Base-by-base conservation (phyloP, 2,888 invertebrate genomes). In the Hemistola chrysoprasaria region DNA sequence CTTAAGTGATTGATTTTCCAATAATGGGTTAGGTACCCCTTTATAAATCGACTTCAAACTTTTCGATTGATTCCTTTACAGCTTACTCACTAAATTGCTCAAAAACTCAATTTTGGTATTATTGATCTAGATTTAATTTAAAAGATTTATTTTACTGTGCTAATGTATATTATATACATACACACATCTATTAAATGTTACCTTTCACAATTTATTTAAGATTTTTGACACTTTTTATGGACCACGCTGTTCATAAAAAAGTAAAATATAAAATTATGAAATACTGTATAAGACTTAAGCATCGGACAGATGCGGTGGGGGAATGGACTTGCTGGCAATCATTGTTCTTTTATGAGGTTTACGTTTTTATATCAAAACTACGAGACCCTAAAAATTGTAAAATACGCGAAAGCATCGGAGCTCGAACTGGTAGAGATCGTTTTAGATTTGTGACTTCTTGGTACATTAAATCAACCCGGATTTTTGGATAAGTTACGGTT, bases 401-500 rank as follows among this genome's bases (percentile, higher is more conserved):
- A 16, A 3, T 16, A 16, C 16, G 4, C 16, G 2, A 16, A 16
- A 16, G 16, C 4, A 16, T 3, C 16, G 47, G 36, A 23, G 36
- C 50, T 47, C 46, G 40, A 56, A 50, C 44, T 53, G 40, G 51
- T 50, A 32, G 43, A 54, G 59, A 65, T 65, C 63, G 51, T 58
- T 68, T 65, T 62, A 67, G 68, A 57, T 59, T 57, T 50, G 38
- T 53, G 53, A 56, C 56, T 69, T 61, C 56, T 61, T 62, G 54
- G 53, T 52, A 62, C 62, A 66, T 74, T 77, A 75, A 76, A 77
- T 76, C 71, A 74, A 65, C 54, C 62, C 51, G 72, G 70, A 72
- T 75, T 77, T 76, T 74, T 69, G 61, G 66, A 67, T 70, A 75
- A 71, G 60, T 74, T 75, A 71, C 66, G 28, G 65, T 58, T 59